phyloP scores from a whole-genome alignment of 2,888 invertebrate species.

The Coelinius sp. region DNA sequence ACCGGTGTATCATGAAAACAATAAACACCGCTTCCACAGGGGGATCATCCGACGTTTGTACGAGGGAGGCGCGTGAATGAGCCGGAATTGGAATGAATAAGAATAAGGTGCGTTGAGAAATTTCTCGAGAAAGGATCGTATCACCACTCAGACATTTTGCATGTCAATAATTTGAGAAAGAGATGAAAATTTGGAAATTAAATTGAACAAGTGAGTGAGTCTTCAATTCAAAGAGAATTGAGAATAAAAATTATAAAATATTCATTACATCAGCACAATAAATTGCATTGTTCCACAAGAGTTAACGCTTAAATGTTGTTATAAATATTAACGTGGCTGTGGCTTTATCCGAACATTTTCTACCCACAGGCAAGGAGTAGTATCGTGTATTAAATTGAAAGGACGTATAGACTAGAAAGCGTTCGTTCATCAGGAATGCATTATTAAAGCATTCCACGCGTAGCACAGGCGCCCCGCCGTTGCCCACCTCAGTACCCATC shows the following conservation, averaged over 20 bases:
- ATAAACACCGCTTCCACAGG: constrained; percentile 18
- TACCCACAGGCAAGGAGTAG: background rate
- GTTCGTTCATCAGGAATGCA: constrained; percentile 57
- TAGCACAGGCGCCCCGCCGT: constrained; percentile 44
- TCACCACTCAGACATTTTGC: background rate
- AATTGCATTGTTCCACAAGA: background rate
- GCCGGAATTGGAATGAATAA: constrained; percentile 17
- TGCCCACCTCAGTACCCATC: constrained; percentile 12
- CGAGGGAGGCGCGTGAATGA: constrained; percentile 15
- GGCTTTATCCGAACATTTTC: constrained; percentile 5
- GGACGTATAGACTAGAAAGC: constrained; percentile 39
- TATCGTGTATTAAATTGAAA: constrained; percentile 23
- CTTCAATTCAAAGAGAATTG: too few species aligned
- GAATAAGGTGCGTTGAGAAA: background rate
- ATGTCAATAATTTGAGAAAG: background rate
- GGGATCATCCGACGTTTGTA: constrained; percentile 4
- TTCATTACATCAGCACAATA: background rate
- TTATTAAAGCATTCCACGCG: constrained; percentile 64
- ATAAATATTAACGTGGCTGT: background rate
- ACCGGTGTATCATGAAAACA: constrained; percentile 17
- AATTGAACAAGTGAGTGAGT: too few species aligned
- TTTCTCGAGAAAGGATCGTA: background rate
- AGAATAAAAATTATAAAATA: background rate
- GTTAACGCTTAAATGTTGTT: background rate
- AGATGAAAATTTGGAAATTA: too few species aligned